Percentiles rank a stretch among this genome's conserved stretches.
These are phyloP conservation scores for Heliconius ethilla DNA, from an alignment of 2,888 invertebrate genomes.

Conservation along the genomic window DNA sequence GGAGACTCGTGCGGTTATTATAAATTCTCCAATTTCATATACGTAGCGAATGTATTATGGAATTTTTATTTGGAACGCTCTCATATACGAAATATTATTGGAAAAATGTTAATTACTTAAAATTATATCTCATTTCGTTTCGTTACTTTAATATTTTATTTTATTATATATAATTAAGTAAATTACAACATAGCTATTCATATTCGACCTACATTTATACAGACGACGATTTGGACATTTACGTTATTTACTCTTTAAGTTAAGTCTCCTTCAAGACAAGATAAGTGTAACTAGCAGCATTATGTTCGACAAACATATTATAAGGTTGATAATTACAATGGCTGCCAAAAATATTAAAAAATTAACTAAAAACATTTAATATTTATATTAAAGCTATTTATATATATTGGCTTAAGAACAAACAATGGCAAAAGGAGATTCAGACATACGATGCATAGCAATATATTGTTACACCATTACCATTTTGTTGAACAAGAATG, in stretches of 20 bases:
- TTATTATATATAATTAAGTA: conserved; percentile 3
- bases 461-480: conserved; percentile 31
- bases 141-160: background rate
- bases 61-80: background rate
- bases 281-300: background rate
- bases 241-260: background rate
- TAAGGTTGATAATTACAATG: background rate
- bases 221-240: background rate
- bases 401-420: background rate
- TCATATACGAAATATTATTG: background rate
- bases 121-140: background rate
- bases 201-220: background rate
- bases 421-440: conserved; percentile 1
- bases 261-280: background rate
- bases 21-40: conserved; percentile 33
- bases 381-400: background rate
- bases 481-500: conserved; percentile 49
- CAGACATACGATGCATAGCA: conserved; percentile 22
- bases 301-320: background rate
- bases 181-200: background rate
- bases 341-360: background rate
- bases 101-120: background rate
- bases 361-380: background rate
- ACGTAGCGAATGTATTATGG: conserved; percentile 19
- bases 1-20: conserved; percentile 43